phyloP scores from a whole-genome alignment of 2,888 invertebrate genomes.

The Perizoma affinitatum region DNA sequence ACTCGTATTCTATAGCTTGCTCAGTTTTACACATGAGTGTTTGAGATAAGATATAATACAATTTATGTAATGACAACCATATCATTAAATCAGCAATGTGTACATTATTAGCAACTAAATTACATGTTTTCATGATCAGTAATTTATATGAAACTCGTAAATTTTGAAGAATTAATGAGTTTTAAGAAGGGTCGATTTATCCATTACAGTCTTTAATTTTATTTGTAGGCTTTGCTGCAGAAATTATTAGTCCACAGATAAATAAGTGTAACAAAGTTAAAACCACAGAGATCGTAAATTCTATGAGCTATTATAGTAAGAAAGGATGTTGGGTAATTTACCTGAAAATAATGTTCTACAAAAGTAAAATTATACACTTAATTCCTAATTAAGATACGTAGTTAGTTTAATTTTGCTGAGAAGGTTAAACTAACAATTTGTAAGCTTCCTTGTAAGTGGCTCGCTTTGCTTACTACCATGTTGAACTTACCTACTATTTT shows the following conservation, averaged over 20 bases:
- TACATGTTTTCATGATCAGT: slow-evolving; percentile 25
- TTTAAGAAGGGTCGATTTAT: slow-evolving; percentile 16
- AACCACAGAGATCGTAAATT: slow-evolving; percentile 13
- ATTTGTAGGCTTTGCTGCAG: slow-evolving; percentile 7
- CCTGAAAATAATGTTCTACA: no score
- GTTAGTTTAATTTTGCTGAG: no score
- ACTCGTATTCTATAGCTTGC: not conserved
- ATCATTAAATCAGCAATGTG: slow-evolving; percentile 33
- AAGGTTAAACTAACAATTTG: no score
- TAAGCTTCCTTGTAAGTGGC: not conserved
- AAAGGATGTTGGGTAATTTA: slow-evolving; percentile 1
- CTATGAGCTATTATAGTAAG: slow-evolving; percentile 10
- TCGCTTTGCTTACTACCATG: slow-evolving; percentile 5
- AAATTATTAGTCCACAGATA: slow-evolving; percentile 16
- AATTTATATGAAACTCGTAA: slow-evolving; percentile 24
- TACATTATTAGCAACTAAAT: slow-evolving; percentile 34
- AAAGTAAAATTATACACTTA: no score
- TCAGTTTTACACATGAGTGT: not conserved
- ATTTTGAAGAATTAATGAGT: slow-evolving; percentile 17
- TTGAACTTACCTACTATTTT: not conserved
- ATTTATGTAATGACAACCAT: slow-evolving; percentile 32
- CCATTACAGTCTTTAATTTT: slow-evolving; percentile 11
- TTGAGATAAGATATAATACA: slow-evolving; percentile 13
- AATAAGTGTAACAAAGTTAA: slow-evolving; percentile 14
- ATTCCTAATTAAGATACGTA: no score